Evolutionary conservation across 2,797 vertebrate species (phyloP).

Genomic region (Aeoliscus strigatus): DNA sequence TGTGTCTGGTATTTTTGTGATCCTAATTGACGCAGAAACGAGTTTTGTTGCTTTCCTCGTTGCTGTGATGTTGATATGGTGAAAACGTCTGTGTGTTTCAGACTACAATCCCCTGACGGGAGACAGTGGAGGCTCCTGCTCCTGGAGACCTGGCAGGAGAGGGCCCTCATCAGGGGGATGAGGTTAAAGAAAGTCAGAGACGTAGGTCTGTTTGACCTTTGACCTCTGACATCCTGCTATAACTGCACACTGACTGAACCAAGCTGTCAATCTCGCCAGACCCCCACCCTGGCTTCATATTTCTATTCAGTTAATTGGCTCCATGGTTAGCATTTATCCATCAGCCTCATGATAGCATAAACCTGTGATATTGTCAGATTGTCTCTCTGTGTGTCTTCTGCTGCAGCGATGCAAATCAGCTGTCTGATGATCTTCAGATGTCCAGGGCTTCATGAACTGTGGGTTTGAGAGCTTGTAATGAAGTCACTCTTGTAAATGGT

Average conservation of each 20-base stretch:
- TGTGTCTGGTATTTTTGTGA: no score
- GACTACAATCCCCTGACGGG: slow-evolving; percentile 87
- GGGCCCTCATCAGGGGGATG: slow-evolving; percentile 87
- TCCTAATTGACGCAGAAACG: no score
- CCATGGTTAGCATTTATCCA: background rate
- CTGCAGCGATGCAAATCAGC: no score
- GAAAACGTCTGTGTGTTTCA: slow-evolving; percentile 57
- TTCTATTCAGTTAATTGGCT: slow-evolving; percentile 1
- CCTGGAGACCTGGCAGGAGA: slow-evolving; percentile 86
- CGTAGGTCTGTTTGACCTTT: slow-evolving; percentile 25
- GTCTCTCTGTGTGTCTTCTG: no score
- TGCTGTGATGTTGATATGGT: background rate
- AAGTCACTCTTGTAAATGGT: slow-evolving; percentile 87
- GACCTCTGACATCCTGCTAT: slow-evolving; percentile 23
- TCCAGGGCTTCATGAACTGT: slow-evolving; percentile 22
- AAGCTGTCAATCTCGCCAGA: slow-evolving; percentile 43
- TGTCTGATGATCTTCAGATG: slow-evolving; percentile 1
- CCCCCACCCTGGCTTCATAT: background rate
- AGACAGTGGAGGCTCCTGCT: slow-evolving; percentile 81
- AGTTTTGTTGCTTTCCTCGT: no score
- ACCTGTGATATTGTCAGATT: no score
- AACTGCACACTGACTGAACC: slow-evolving; percentile 43
- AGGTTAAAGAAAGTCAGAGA: slow-evolving; percentile 82
- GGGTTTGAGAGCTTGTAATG: slow-evolving; percentile 78
- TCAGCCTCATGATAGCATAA: no score